These are phyloP conservation scores for Drosophila sechellia DNA, from an alignment of 1,140 invertebrate species.

Conservation along the genomic window DNA sequence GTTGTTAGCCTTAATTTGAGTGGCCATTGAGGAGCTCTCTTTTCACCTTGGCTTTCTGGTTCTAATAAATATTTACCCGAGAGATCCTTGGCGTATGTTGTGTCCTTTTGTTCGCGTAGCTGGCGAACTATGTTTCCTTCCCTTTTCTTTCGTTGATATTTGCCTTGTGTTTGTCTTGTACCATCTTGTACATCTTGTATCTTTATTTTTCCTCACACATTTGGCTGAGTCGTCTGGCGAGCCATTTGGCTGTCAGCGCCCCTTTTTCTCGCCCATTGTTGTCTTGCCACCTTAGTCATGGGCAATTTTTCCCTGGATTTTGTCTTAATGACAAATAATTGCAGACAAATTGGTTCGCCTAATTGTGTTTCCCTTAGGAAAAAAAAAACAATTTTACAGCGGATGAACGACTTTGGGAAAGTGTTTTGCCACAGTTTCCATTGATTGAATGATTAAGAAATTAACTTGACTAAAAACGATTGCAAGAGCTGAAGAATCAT, in stretches of 20 bases:
- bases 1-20: conserved; percentile 82
- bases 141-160: neutral
- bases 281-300: conserved; percentile 16
- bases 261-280: conserved; percentile 22
- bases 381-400: neutral
- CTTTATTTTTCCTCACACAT: conserved; percentile 53
- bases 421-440: conserved; percentile 11
- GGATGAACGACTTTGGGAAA: conserved; percentile 5
- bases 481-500: neutral
- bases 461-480: conserved; percentile 2
- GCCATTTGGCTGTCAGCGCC: conserved; percentile 38
- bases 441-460: conserved; percentile 1
- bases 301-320: conserved; percentile 24
- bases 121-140: conserved; percentile 51
- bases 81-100: conserved; percentile 47
- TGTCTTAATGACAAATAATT: conserved; percentile 70
- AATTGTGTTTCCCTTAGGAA: conserved; percentile 36
- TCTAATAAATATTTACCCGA: conserved; percentile 76
- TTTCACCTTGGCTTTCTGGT: conserved; percentile 15
- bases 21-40: conserved; percentile 69
- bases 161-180: neutral
- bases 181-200: neutral
- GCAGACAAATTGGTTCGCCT: conserved; percentile 59
- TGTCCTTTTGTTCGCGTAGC: conserved; percentile 47
- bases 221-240: conserved; percentile 34